Conservation (phyloP, 2,888 invertebrate genomes). For the Neoitamus cyanurus region DNA sequence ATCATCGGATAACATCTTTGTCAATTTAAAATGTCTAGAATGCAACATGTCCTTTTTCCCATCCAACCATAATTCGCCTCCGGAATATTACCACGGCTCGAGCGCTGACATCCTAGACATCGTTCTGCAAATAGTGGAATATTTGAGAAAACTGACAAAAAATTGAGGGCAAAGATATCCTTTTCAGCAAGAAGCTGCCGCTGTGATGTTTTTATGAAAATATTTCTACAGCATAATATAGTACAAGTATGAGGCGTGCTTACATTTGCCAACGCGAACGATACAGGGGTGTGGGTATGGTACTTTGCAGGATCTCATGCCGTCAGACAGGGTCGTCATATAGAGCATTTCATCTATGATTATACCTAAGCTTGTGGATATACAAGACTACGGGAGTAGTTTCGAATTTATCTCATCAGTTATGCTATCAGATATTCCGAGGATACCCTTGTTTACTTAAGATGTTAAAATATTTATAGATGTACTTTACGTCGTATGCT, state of each 20-base stretch:
- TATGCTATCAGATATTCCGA: neutral
- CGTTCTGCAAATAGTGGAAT: neutral
- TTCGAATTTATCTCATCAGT: conserved; percentile 1
- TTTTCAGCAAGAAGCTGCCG: neutral
- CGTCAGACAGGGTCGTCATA: neutral
- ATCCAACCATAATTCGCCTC: neutral
- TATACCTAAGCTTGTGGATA: neutral
- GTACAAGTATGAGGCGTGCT: neutral
- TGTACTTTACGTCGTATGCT: neutral
- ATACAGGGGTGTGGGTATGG: neutral
- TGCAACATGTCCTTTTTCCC: neutral
- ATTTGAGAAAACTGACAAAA: neutral
- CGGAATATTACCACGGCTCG: neutral
- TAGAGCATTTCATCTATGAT: neutral
- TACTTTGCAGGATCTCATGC: neutral
- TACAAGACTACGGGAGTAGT: neutral
- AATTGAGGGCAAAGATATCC: neutral
- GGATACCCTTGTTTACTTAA: neutral
- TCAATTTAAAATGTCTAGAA: neutral
- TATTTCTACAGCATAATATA: neutral
- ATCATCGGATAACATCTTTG: neutral
- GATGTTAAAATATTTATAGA: neutral
- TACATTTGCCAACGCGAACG: neutral
- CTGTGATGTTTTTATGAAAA: neutral
- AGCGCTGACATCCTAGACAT: neutral